Evolutionary conservation across 2,888 invertebrate genomes (phyloP).

Genomic region (Agonum fuliginosum): DNA sequence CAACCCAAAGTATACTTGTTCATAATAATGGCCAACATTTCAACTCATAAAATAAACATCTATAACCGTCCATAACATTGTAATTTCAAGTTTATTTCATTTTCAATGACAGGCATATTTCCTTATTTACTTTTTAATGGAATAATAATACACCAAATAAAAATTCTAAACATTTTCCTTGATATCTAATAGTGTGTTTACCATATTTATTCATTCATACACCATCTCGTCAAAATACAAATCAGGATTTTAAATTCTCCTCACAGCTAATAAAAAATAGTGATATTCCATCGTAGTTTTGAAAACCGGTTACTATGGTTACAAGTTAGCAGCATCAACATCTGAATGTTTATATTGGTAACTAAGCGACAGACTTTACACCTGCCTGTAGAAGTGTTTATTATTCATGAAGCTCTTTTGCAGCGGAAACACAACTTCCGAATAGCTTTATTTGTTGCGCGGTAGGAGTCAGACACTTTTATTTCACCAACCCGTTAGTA

Average conservation of each 20-base stretch:
- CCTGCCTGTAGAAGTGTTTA: constrained; percentile 31
- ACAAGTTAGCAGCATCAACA: not conserved
- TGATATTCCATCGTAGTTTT: not conserved
- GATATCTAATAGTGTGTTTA: not conserved
- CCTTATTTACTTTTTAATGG: too few species aligned
- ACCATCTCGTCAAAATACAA: too few species aligned
- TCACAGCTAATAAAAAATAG: not conserved
- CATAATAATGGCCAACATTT: too few species aligned
- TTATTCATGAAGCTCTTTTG: constrained; percentile 33
- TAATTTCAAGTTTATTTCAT: too few species aligned
- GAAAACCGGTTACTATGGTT: constrained; percentile 2
- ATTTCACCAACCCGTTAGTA: not conserved
- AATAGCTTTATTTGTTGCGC: constrained; percentile 36
- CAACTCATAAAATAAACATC: too few species aligned
- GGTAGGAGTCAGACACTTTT: not conserved
- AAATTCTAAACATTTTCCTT: not conserved
- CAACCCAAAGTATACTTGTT: too few species aligned
- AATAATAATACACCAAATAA: not conserved
- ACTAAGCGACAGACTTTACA: not conserved
- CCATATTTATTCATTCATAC: not conserved
- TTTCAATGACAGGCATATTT: too few species aligned
- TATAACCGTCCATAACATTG: too few species aligned
- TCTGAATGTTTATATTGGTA: not conserved
- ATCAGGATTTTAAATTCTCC: not conserved
- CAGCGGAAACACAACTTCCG: constrained; percentile 50